Base-by-base conservation (phyloP, 92 coral and sea anemone species). In the Zoanthus solanderi region DNA sequence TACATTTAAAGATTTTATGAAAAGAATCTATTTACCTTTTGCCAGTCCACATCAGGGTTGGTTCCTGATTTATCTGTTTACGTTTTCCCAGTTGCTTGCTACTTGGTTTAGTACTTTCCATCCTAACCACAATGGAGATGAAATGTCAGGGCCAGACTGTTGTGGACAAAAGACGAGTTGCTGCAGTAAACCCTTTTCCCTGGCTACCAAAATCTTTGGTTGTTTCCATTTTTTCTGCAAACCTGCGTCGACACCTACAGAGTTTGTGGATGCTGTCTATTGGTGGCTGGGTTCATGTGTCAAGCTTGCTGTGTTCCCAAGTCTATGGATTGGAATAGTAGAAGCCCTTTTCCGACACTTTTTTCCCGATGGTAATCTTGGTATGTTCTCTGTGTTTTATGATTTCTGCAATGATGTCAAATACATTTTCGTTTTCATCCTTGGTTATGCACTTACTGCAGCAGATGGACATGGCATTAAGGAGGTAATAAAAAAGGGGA, bases 251-350 rank as follows among this genome's bases (percentile, higher is more conserved):
- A 37, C 54, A 1, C 78, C 78, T 37, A 37, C 15, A 48, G 78
- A 72, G 23, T 72, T 72, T 72, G 78, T 72, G 7, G 54, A 72
- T 44, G 78, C 78, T 72, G 78, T 72, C 30, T 16, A 14, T 17
- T 73, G 78, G 78, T 73, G 78, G 78, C 54, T 73, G 9, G 78
- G 78, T 13, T 73, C 78, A 14, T 73, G 78, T 73, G 34, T 13
- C 8, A 73, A 73, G 78, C 54, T 73, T 29, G 78, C 78, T 45
- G 28, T 73, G 11, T 73, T 73, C 16, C 78, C 78, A 73, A 45
- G 78, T 14, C 54, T 73, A 23, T 73, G 78, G 78, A 45, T 73
- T 45, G 78, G 78, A 73, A 13, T 45, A 37, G 78, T 44, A 2
- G 78, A 73, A 48, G 78, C 78, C 15, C 29, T 45, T 42, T 29